phyloP scores from a whole-genome alignment of 1,140 invertebrate genomes.

The Bombus sylvicola region DNA sequence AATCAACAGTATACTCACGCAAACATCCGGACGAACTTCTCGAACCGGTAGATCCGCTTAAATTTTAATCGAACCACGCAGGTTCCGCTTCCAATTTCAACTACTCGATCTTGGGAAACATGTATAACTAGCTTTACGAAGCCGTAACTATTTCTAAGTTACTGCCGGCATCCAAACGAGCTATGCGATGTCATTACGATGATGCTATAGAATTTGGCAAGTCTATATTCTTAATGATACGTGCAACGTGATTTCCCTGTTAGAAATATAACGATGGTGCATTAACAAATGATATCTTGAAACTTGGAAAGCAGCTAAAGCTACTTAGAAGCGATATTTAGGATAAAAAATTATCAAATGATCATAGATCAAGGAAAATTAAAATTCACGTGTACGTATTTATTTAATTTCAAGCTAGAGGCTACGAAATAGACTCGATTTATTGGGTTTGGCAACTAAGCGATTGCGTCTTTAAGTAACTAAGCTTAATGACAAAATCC shows the following conservation, averaged over 20 bases:
- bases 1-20: neutral
- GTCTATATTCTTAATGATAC: neutral
- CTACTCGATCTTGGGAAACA: neutral
- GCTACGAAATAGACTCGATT: too few relatives aligned
- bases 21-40: neutral
- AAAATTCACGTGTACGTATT: too few relatives aligned
- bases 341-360: too few relatives aligned
- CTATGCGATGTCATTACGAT: neutral
- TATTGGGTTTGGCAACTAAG: too few relatives aligned
- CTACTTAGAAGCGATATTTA: too few relatives aligned
- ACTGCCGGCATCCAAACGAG: neutral
- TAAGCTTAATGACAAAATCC: too few relatives aligned
- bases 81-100: neutral
- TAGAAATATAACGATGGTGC: neutral
- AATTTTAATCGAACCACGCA: slow-evolving; percentile 19
- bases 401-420: too few relatives aligned
- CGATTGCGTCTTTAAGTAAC: too few relatives aligned
- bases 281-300: neutral
- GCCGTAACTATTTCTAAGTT: neutral
- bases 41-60: neutral
- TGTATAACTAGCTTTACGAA: neutral
- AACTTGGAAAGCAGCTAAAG: too few relatives aligned
- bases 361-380: too few relatives aligned
- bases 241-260: neutral
- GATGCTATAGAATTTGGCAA: neutral